These are phyloP conservation scores for Baryphthengus martii DNA, from an alignment of 2,113 vertebrate genomes.

Conservation along the genomic window DNA sequence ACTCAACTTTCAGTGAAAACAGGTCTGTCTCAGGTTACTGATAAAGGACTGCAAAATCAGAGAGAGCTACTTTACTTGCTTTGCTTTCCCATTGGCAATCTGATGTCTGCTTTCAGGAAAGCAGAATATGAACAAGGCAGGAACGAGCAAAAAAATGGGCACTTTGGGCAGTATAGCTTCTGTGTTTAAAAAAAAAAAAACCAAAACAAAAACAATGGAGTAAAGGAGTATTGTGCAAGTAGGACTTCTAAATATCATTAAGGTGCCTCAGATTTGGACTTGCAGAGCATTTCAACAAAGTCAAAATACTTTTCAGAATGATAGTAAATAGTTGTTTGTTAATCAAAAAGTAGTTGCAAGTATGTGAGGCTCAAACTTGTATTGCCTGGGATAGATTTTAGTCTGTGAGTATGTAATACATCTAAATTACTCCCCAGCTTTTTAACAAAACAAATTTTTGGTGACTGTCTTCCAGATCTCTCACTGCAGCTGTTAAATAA, in stretches of 20 bases:
- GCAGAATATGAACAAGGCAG: neutral
- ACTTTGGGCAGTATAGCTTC: neutral
- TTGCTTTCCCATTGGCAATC: neutral
- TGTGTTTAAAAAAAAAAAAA: neutral
- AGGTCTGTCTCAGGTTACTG: neutral
- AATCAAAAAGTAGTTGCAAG: neutral
- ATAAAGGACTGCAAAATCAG: neutral
- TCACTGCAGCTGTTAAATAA: neutral
- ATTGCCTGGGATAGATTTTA: neutral
- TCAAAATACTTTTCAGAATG: neutral
- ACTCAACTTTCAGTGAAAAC: neutral
- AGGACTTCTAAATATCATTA: neutral
- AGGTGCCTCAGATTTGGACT: neutral
- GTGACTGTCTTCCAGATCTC: neutral
- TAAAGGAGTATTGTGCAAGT: neutral
- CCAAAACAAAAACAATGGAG: rapidly evolving
- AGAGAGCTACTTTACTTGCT: neutral
- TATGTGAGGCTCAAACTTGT: neutral
- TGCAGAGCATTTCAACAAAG: neutral
- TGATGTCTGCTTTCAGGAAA: neutral
- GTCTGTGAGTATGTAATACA: neutral
- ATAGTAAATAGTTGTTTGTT: neutral
- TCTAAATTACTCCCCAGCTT: neutral
- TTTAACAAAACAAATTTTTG: neutral
- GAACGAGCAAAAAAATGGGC: neutral